Conservation (phyloP, 2,113 vertebrate species). For the Oophaga pumilio region DNA sequence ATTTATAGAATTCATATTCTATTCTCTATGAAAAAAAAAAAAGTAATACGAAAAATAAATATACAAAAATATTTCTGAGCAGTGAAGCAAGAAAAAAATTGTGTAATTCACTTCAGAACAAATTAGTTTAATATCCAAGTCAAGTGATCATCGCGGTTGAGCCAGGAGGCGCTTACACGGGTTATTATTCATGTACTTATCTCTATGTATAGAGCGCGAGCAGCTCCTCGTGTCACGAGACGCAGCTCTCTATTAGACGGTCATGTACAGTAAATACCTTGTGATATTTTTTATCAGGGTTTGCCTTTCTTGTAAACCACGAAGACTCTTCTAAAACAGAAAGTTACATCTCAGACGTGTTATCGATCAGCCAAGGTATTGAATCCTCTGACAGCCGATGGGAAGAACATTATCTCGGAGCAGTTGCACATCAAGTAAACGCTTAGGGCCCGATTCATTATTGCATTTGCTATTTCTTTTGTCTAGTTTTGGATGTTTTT, state of each 20-base stretch:
- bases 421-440: no score
- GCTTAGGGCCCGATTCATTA: no score
- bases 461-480: no score
- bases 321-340: no score
- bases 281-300: no score
- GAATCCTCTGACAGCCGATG: no score
- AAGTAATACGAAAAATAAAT: constrained; percentile 6
- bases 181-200: not conserved
- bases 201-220: not conserved
- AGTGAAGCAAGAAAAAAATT: not conserved
- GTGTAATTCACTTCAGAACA: constrained; percentile 9
- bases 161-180: not conserved
- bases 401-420: no score
- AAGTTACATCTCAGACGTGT: no score
- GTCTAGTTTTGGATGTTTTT: no score
- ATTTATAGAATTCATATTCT: constrained; percentile 29
- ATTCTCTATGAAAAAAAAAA: not conserved
- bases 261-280: no score
- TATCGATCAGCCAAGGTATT: no score
- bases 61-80: not conserved
- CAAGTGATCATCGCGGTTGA: not conserved
- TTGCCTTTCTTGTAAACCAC: no score
- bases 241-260: not conserved
- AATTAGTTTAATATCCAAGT: constrained; percentile 11
- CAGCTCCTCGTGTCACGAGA: not conserved